Conservation (phyloP, 2,113 vertebrate species). For the Xiphophorus hellerii region DNA sequence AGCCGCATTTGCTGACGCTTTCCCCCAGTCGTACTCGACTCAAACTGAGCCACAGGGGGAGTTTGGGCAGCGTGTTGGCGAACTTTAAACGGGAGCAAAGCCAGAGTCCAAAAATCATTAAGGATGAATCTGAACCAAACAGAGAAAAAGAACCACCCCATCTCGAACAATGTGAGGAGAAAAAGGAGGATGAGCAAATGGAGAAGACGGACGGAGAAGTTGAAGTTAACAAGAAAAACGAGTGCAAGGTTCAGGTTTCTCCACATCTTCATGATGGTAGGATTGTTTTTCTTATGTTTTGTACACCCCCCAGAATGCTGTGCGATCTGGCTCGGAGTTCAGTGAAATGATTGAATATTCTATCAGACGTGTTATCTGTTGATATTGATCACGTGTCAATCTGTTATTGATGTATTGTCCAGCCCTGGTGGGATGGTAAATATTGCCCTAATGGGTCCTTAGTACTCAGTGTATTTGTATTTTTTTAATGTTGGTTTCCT, state of each 20-base stretch:
- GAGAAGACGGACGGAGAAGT: background rate
- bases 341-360: no score
- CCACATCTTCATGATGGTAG: conserved; percentile 28
- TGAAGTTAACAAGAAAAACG: background rate
- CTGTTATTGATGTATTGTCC: no score
- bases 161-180: background rate
- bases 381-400: no score
- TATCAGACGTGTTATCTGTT: no score
- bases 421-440: no score
- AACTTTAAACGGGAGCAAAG: conserved; percentile 6
- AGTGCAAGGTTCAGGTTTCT: background rate
- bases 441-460: no score
- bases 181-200: background rate
- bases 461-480: no score
- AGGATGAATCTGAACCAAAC: background rate
- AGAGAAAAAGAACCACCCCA: conserved; percentile 24
- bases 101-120: background rate
- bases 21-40: background rate
- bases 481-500: no score
- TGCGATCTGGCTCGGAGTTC: no score
- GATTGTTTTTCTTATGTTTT: background rate
- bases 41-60: background rate
- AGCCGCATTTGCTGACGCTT: background rate
- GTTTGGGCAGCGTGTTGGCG: background rate
- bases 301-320: no score